Evolutionary conservation across 2,797 vertebrate species (phyloP).

Genomic region (Poeciliopsis presidionis): DNA sequence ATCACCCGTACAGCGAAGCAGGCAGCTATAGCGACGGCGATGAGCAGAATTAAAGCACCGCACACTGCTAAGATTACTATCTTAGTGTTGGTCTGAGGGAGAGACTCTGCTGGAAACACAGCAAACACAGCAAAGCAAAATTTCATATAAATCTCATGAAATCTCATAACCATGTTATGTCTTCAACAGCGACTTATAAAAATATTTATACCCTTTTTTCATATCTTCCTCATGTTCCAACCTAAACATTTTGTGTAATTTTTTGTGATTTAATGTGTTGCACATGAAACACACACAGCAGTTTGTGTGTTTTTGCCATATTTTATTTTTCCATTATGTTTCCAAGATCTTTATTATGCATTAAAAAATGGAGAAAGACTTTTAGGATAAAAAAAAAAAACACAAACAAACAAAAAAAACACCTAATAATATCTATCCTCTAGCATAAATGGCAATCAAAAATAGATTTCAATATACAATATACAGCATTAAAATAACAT

Average conservation of each 20-base stretch:
- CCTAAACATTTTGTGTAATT: not conserved
- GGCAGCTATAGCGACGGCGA: slow-evolving; percentile 83
- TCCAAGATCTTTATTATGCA: too few relatives aligned
- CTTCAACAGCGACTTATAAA: not conserved
- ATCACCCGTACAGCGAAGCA: slow-evolving; percentile 86
- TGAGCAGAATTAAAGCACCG: slow-evolving; percentile 84
- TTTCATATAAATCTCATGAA: not conserved
- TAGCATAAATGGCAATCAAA: not conserved
- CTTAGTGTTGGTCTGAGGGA: slow-evolving; percentile 81
- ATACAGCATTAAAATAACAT: not conserved
- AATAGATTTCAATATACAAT: not conserved
- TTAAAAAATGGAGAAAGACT: too few relatives aligned
- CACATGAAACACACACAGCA: not conserved
- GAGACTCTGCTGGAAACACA: slow-evolving; percentile 80
- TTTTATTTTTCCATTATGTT: too few relatives aligned
- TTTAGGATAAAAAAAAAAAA: too few relatives aligned
- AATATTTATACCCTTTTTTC: not conserved
- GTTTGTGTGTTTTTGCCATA: too few relatives aligned
- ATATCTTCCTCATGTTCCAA: not conserved
- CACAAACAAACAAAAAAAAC: too few relatives aligned
- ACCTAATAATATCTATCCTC: too few relatives aligned
- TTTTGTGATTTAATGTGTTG: not conserved
- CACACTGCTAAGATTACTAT: slow-evolving; percentile 85
- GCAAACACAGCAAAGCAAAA: not conserved
- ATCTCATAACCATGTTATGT: not conserved